Base-by-base conservation (phyloP, 2,888 invertebrate genomes). In the Gnatocerus cornutus region DNA sequence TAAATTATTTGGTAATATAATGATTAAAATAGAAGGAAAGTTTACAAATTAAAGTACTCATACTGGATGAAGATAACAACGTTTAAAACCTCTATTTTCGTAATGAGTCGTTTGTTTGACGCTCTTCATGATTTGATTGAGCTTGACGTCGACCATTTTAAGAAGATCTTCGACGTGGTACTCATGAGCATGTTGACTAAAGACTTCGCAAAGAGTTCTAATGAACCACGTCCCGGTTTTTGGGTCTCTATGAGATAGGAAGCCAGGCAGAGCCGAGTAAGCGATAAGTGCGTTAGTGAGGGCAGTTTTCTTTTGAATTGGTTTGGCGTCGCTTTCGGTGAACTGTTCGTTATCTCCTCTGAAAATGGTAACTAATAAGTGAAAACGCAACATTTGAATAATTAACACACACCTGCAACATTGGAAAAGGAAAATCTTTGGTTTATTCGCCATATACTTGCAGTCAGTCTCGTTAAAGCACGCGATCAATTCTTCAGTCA, bases 371-470 rank as follows among this genome's bases (percentile, higher is more conserved):
- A 7, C 29, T 29, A n/a, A n/a, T n/a, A n/a, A n/a, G n/a, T n/a
- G n/a, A n/a, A n/a, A n/a, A n/a, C n/a, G n/a, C n/a, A n/a, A n/a
- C n/a, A n/a, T n/a, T n/a, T n/a, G n/a, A n/a, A n/a, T n/a, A n/a
- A n/a, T n/a, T n/a, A n/a, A n/a, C n/a, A n/a, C n/a, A 10, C 78
- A 86, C 90, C 91, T 87, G 83, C 92, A 93, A 73, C 89, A 89
- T 79, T 93, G 93, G 79, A 92, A 92, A 68, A 93, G 87, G 79
- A 93, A 90, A 63, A 93, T 89, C 84, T 93, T 93, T 14, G 93
- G 92, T 77, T 91, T 89, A 59, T 87, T 85, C 7, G 81, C 77
- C 68, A 92, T 85, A 61, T 81, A 79, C 0, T 86, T 85, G 80
- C 90, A 89, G 61, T 84, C 85, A 10, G 79, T 76, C 77, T 89